Percentiles rank a stretch among this genome's conserved stretches.
phyloP scores from a whole-genome alignment of 53 echinoderm and acorn worm genomes.

The Henricia sp. region DNA sequence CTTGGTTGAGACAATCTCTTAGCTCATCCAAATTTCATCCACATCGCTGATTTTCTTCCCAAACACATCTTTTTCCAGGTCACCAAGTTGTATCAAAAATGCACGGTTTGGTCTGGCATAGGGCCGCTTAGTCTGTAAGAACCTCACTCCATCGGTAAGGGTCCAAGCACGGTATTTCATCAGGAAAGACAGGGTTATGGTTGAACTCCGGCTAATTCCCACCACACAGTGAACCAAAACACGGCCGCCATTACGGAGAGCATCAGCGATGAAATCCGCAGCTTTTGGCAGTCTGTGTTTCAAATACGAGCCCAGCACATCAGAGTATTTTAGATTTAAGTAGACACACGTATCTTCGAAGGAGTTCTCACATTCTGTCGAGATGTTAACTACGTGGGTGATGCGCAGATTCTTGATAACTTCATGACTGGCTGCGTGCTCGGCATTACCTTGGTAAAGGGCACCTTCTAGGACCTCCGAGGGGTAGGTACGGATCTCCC shows the following conservation, averaged over 20 bases:
- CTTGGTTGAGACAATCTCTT: not conserved
- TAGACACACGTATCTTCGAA: too few relatives aligned
- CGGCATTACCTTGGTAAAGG: constrained; percentile 86
- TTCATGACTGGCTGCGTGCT: constrained; percentile 65
- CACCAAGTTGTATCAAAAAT: constrained; percentile 76
- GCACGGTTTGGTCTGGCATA: constrained; percentile 83
- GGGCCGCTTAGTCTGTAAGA: constrained; percentile 77
- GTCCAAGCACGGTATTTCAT: constrained; percentile 90
- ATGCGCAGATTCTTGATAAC: constrained; percentile 75
- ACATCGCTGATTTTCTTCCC: constrained; percentile 54
- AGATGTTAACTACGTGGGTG: constrained; percentile 87
- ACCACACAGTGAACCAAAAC: constrained; percentile 91
- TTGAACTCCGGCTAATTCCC: constrained; percentile 91
- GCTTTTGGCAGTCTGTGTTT: constrained; percentile 66
- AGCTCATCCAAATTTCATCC: constrained; percentile 69
- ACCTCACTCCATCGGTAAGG: constrained; percentile 73
- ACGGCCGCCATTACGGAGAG: constrained; percentile 69
- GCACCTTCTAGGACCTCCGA: too few relatives aligned
- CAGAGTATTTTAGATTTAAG: constrained; percentile 77
- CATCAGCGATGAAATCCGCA: constrained; percentile 84
- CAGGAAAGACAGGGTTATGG: constrained; percentile 86
- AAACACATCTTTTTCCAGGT: too few relatives aligned
- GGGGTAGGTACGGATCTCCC: constrained; percentile 76
- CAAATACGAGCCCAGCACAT: constrained; percentile 72
- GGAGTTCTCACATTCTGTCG: constrained; percentile 73